Evolutionary conservation across 2,113 vertebrate species (phyloP).

Genomic region (Onychostoma macrolepis): DNA sequence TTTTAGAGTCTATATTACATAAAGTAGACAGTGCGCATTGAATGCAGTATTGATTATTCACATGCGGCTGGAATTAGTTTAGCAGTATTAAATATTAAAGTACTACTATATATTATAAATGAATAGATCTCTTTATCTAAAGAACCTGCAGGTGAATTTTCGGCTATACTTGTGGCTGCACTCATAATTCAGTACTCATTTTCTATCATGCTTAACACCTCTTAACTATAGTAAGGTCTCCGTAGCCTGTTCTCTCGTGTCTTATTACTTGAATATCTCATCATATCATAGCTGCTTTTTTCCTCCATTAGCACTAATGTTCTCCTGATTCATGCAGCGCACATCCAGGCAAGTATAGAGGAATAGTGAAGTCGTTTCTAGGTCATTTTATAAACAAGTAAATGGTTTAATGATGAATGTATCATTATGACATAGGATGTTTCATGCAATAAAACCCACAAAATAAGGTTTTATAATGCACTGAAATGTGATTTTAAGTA

Average conservation of each 20-base stretch:
- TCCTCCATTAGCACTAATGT: conserved; percentile 9
- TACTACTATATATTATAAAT: background rate
- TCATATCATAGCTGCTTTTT: background rate
- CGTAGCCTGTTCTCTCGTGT: background rate
- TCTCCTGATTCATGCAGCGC: background rate
- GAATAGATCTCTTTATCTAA: background rate
- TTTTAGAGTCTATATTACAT: background rate
- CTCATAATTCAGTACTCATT: background rate
- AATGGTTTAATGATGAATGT: background rate
- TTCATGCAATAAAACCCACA: background rate
- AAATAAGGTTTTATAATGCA: background rate
- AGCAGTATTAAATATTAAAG: background rate
- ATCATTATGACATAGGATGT: background rate
- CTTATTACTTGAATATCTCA: conserved; percentile 20
- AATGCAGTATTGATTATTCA: background rate
- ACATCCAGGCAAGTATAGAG: background rate
- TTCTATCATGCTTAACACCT: background rate
- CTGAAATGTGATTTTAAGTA: background rate
- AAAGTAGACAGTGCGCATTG: background rate
- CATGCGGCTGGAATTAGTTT: background rate
- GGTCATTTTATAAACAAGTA: background rate
- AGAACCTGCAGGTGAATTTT: background rate
- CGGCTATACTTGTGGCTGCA: background rate
- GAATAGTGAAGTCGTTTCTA: background rate
- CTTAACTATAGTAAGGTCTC: background rate